phyloP scores from a whole-genome alignment of 2,113 vertebrate genomes.

The Rissa tridactyla region DNA sequence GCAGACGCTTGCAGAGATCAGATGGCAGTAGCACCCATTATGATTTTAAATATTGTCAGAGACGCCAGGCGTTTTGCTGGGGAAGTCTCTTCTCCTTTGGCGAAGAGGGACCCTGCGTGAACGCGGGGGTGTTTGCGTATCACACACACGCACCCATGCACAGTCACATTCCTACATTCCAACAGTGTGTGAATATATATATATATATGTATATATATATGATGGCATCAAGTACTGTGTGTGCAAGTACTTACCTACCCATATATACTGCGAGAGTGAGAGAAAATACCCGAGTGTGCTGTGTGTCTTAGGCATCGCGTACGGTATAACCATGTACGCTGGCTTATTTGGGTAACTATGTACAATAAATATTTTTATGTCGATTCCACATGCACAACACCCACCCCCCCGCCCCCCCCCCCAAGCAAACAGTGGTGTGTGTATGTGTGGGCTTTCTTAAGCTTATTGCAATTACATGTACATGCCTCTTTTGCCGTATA shows the following conservation, averaged over 20 bases:
- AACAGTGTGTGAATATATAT: background rate
- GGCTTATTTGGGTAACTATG: background rate
- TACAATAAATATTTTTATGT: background rate
- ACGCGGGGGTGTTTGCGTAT: background rate
- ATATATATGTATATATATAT: background rate
- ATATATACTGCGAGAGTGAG: background rate
- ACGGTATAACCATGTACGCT: accelerated
- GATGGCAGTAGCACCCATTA: constrained; percentile 72
- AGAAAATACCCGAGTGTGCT: background rate
- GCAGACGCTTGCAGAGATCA: constrained; percentile 61
- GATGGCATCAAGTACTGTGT: background rate
- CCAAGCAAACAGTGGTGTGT: background rate
- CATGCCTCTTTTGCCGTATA: background rate
- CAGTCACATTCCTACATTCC: background rate
- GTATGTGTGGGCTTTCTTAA: background rate
- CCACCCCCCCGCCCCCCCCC: background rate
- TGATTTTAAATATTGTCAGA: constrained; percentile 70
- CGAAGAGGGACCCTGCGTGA: background rate
- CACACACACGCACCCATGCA: accelerated
- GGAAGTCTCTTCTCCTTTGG: constrained; percentile 48
- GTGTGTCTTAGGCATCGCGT: accelerated
- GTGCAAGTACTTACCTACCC: background rate
- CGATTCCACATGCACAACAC: background rate
- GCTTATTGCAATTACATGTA: background rate
- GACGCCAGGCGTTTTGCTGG: constrained; percentile 62